These are phyloP conservation scores for Aethina tumida DNA, from an alignment of 1,140 invertebrate species.

Conservation along the genomic window DNA sequence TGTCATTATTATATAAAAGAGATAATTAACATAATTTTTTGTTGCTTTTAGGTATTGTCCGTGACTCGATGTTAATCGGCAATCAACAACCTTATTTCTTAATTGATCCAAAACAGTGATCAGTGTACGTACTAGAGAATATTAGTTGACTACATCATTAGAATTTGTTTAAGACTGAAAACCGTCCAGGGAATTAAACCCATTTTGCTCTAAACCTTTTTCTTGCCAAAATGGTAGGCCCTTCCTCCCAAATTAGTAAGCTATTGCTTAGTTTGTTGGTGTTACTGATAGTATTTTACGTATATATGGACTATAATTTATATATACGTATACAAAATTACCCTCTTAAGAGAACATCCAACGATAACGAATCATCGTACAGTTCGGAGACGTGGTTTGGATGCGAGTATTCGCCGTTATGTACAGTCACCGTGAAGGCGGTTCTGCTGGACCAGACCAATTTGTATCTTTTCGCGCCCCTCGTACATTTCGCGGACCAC, in stretches of 20 bases:
- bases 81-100: no score
- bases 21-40: no score
- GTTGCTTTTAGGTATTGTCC: no score
- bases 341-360: constrained; percentile 33
- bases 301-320: constrained; percentile 49
- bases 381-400: constrained; percentile 48
- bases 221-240: constrained; percentile 44
- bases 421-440: constrained; percentile 64
- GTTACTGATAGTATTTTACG: constrained; percentile 43
- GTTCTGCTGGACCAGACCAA: constrained; percentile 65
- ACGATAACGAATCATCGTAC: constrained; percentile 33
- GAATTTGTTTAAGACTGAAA: constrained; percentile 10
- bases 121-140: no score
- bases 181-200: constrained; percentile 11
- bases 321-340: constrained; percentile 51
- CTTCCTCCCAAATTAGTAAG: constrained; percentile 48
- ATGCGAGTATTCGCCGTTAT: constrained; percentile 60
- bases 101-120: no score
- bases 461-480: constrained; percentile 63
- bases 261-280: constrained; percentile 40
- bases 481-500: constrained; percentile 54
- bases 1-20: no score
- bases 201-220: constrained; percentile 4
- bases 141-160: no score
- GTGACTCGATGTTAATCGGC: no score